Base-by-base conservation (phyloP, 2,888 invertebrate species). In the Lepidochrysops patricia region DNA sequence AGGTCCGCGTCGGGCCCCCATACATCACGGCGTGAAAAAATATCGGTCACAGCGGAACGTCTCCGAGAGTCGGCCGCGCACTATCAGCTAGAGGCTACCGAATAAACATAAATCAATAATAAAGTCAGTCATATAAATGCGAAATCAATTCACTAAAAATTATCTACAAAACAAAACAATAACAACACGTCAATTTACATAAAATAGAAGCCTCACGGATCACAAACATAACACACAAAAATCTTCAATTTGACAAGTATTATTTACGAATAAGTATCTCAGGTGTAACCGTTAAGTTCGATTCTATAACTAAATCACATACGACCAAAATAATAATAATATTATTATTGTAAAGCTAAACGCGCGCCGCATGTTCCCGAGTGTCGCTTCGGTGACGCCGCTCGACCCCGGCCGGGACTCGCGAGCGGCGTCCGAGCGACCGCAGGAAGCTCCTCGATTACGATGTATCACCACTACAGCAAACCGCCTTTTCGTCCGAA, bases 401-500 rank as follows among this genome's bases (percentile, higher is more conserved):
- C 64, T 65, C 64, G 62, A 60, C 25, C 49, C 48, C 58, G 27
- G 7, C 26, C 57, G 57, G 61, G 62, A 12, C 25, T 52, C 57
- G 57, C 62, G 66, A 68, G 64, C 65, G 62, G 64, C 62, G 61
- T 37, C 63, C 59, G 63, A 64, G 61, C 63, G 67, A 57, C 48
- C 26, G 29, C 43, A 37, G 63, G 60, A 56, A 62, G 58, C 64
- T 60, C 58, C 60, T 60, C 60, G 29, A 54, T 4, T 54, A 32
- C 15, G 13, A 43, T 13, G 4, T 23, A 32, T 27, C 37, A 25
- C 37, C 62, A 65, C 61, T 62, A 88, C 64, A 96, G 91, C 70
- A 96, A 90, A 58, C 96, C 96, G 57, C 96, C 96, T 75, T 96
- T 96, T 64, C 96, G 91, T 35, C 96, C 96, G 80, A 96, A 96